These are phyloP conservation scores for Telmatochromis sp. DNA, from an alignment of 2,113 vertebrate genomes.

Conservation along the genomic window DNA sequence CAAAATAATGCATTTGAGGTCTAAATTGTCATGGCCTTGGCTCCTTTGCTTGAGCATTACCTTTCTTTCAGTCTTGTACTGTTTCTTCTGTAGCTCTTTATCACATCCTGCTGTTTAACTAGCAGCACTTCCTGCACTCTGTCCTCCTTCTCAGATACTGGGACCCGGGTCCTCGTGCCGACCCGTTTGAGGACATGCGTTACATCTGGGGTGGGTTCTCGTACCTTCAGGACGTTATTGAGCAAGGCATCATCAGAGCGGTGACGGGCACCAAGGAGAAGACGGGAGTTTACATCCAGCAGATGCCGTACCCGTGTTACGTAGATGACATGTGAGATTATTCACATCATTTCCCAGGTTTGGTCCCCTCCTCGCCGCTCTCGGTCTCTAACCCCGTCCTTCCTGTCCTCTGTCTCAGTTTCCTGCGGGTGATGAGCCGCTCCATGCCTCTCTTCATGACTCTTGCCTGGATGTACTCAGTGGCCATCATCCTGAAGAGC, in stretches of 20 bases:
- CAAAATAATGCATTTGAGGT: not conserved
- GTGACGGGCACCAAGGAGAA: constrained; percentile 84
- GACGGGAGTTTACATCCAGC: constrained; percentile 91
- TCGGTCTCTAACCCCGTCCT: not conserved
- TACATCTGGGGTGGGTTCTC: constrained; percentile 96
- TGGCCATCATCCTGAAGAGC: constrained; percentile 94
- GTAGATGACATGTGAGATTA: constrained; percentile 90
- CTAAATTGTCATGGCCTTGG: not conserved
- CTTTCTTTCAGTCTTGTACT: not conserved
- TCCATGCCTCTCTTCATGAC: constrained; percentile 99
- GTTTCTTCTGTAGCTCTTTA: not conserved
- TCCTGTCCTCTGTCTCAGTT: constrained; percentile 65
- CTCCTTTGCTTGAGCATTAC: not conserved
- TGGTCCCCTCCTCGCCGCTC: not conserved
- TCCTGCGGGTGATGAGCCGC: constrained; percentile 90
- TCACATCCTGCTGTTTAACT: not conserved
- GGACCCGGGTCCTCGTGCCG: constrained; percentile 96
- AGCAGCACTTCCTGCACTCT: no score
- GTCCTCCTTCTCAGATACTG: constrained; percentile 79
- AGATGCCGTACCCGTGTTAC: constrained; percentile 98
- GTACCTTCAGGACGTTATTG: constrained; percentile 91
- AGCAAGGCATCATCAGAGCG: constrained; percentile 87
- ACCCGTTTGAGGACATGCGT: constrained; percentile 96
- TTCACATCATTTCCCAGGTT: not conserved
- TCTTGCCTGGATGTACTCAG: constrained; percentile 96